Conservation (phyloP, 2,888 invertebrate genomes). For the Erebia aethiops region DNA sequence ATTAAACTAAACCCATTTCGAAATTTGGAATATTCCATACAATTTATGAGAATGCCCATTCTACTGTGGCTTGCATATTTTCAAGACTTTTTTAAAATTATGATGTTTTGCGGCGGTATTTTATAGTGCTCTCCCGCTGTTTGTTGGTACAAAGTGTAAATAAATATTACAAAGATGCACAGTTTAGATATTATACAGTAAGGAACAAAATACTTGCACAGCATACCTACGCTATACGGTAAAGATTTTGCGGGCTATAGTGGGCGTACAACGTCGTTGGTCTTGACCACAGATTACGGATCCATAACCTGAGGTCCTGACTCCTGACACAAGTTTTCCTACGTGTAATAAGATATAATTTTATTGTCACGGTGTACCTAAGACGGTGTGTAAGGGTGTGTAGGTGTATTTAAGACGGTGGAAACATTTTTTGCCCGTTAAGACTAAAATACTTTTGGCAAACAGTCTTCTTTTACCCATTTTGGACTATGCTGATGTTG, state of each 20-base stretch:
- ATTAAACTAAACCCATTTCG: slow-evolving; percentile 30
- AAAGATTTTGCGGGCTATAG: neutral
- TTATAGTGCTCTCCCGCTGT: slow-evolving; percentile 44
- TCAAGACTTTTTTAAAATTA: slow-evolving; percentile 43
- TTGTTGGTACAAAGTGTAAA: slow-evolving; percentile 42
- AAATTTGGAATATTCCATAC: slow-evolving; percentile 34
- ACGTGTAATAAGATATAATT: no score
- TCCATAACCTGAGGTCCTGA: no score
- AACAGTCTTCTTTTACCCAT: no score
- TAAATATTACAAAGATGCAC: slow-evolving; percentile 45
- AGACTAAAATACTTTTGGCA: no score
- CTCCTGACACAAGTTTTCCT: no score
- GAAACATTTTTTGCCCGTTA: no score
- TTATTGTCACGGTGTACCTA: no score
- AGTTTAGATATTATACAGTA: slow-evolving; percentile 20
- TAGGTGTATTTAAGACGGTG: no score
- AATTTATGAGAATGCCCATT: slow-evolving; percentile 34
- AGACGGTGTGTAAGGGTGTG: no score
- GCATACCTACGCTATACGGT: neutral
- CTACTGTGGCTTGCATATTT: slow-evolving; percentile 44
- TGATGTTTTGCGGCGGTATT: slow-evolving; percentile 44
- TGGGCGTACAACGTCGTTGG: no score
- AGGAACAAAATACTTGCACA: neutral
- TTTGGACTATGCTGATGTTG: no score
- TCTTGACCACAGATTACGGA: no score